Evolutionary conservation across 2,888 invertebrate genomes (phyloP), one percentile per base, ranked within the genome.

Genomic region (Eupithecia subumbrata): DNA sequence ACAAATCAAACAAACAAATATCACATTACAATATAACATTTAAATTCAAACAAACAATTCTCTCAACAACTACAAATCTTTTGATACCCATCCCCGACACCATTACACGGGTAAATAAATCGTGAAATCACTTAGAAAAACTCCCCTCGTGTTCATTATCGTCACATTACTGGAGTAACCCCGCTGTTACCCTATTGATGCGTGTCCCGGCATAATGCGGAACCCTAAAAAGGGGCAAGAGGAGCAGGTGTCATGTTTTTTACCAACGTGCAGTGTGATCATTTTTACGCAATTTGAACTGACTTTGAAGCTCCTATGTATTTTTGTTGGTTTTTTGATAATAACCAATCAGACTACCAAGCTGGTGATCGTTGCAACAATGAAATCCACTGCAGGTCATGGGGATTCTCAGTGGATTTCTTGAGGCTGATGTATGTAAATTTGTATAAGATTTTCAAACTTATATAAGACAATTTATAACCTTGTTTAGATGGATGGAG

Each of bases 161-260:
- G 67, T 43, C 67, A 67, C 37, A 67, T 67, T 40, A 40, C 40
- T 67, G 11, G 67, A 40, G 67, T 48, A 18, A 16, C n/a, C 40
- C 22, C 5, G n/a, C 43, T 25, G 68, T 43, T 30, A 69, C 67
- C 37, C 22, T 67, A 40, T 43, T 43, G 67, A 40, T 43, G 67
- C 67, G 67, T 67, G 67, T n/a, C 22, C 56, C 14, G 18, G 69
- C 63, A 69, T 34, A 74, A 66, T 70, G 69, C 66, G 66, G 7
- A 11, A 56, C 56, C 34, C 66, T 66, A 34, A 66, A 64, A 64
- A 11, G 34, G 34, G 18, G 34, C 34, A 9, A 16, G 37, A 34
- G 9, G 22, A 22, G n/a, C 52, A 56, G 22, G n/a, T 56, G 52
- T 56, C 22, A 22, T 0, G 52, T 52, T 52, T n/a, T 52, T 52